Conservation (phyloP, 2,113 vertebrate genomes). For the Tragelaphus scriptus region DNA sequence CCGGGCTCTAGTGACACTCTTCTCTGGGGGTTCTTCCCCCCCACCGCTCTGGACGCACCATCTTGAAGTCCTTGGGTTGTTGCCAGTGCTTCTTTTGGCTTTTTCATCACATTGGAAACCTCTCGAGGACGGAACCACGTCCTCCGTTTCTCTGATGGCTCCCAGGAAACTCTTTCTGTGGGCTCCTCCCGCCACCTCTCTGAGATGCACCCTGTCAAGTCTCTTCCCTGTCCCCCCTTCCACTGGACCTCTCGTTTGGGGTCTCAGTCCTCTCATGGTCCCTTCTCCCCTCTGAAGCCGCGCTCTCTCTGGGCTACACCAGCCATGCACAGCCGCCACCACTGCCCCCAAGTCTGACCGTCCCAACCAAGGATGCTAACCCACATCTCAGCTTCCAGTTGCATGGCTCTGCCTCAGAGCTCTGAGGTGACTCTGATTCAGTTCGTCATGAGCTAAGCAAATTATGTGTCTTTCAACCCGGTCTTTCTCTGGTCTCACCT, state of each 20-base stretch:
- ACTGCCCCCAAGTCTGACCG: not conserved
- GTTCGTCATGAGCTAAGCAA: not conserved
- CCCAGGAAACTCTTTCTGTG: not conserved
- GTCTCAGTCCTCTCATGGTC: not conserved
- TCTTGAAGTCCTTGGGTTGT: not conserved
- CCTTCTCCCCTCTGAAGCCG: not conserved
- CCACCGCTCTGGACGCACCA: not conserved
- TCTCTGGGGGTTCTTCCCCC: not conserved
- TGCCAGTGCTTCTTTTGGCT: not conserved
- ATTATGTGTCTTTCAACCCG: not conserved
- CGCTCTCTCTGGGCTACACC: not conserved
- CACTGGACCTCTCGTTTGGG: not conserved
- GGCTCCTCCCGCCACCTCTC: not conserved
- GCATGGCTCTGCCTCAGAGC: not conserved
- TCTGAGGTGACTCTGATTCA: not conserved
- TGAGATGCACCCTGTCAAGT: not conserved
- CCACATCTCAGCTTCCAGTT: not conserved
- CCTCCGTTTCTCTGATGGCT: not conserved
- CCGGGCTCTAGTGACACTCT: too few species aligned
- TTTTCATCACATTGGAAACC: not conserved
- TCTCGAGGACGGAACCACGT: rapidly evolving
- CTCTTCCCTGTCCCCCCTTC: not conserved
- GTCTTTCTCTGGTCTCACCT: not conserved
- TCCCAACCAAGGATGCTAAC: not conserved
- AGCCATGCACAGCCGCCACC: rapidly evolving